Evolutionary conservation across 2,888 invertebrate species (phyloP), one percentile per base, ranked within the genome.

Genomic region (Parnassius apollo): DNA sequence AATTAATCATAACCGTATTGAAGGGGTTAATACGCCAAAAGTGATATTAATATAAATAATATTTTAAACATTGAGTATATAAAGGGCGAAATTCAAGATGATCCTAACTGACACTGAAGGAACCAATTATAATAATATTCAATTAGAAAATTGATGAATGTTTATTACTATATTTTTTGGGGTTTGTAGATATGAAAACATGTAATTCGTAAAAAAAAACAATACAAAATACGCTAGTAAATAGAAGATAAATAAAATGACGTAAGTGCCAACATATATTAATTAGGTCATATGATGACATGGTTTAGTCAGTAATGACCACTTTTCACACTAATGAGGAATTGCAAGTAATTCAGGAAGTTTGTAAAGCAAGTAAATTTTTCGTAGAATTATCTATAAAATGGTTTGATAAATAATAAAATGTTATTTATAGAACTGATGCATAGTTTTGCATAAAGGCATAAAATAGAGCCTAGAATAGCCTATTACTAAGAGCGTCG

Each of bases 31-130:
- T 67, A 66, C 66, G 69, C 71, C 71, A 75, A 81, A 85, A 82
- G 87, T 87, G 87, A 86, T 87, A 86, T 76, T 87, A 87, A 78
- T 73, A 66, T 86, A 83, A 78, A 76, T 74, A 55, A 64, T 49
- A 61, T 71, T 71, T 66, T 71, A 75, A 57, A 70, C 62, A 70
- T 74, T 69, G 73, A 74, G 70, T 72, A 73, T 65, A 71, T 71
- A 72, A 74, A 67, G 73, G 62, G 69, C 76, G 78, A 78, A 80
- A 81, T 81, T 42, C 45, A 48, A 2, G 13, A 46, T n/a, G 50
- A 25, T 35, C 78, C 77, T 68, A 71, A 71, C 73, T 76, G 73
- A 73, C 72, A 72, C 64, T 69, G 66, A 72, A 69, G 76, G 83
- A 84, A 85, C 84, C 84, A 84, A 83, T 75, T 76, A 78, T 35